Conservation (phyloP, 2,797 vertebrate species). For the Hafferia zeledoni region DNA sequence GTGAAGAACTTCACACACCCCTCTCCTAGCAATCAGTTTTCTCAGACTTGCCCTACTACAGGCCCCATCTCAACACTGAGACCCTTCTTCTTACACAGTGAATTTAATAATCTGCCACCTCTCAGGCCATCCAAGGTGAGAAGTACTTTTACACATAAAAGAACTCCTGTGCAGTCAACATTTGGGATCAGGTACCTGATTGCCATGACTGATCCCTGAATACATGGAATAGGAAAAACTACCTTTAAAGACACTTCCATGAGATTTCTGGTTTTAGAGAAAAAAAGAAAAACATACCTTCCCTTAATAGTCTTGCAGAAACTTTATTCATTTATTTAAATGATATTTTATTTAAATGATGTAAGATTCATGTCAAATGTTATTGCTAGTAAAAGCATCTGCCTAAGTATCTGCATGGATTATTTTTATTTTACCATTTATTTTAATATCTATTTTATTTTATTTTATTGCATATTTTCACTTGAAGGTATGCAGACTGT, state of each 20-base stretch:
- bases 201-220: background rate
- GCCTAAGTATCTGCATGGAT: background rate
- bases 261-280: background rate
- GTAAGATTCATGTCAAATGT: background rate
- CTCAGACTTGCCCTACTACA: background rate
- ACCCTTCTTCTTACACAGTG: background rate
- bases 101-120: background rate
- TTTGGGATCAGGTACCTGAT: background rate
- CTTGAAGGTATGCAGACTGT: background rate
- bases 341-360: background rate
- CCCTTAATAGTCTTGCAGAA: background rate
- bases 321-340: background rate
- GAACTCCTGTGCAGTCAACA: background rate
- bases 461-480: background rate
- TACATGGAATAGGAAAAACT: background rate
- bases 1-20: background rate
- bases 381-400: background rate
- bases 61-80: background rate
- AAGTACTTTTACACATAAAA: rapidly evolving
- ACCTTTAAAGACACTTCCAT: background rate
- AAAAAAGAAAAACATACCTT: background rate
- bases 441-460: background rate
- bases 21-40: background rate
- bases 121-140: background rate
- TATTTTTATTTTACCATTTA: background rate